Evolutionary conservation across 2,113 vertebrate genomes (phyloP), one percentile per base, ranked within the genome.

Genomic region (Camelus dromedarius): DNA sequence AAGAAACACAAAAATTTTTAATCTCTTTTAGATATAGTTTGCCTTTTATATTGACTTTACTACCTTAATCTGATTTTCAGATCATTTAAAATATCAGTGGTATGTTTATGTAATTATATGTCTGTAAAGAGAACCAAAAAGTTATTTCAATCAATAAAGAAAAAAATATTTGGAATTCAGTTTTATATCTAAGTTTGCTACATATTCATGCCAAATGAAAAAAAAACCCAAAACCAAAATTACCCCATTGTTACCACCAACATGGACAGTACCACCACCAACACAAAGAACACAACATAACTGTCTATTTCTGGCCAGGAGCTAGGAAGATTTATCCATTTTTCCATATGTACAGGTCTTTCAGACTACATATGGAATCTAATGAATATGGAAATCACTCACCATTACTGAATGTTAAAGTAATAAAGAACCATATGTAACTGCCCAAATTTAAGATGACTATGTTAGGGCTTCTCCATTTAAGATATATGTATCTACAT

Each of bases 321-420:
- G 81, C 72, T 87, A 97, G 83, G 62, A 96, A 94, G 80, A 97
- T 91, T 79, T 60, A 83, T 98, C 93, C 50, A 84, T 35, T 95
- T 97, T 98, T 97, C 77, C 93, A 72, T 85, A 93, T 95, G 67
- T 81, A 89, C 8, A 76, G 58, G 32, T 96, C 72, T 95, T 97
- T 97, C 64, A 84, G 26, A 91, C 81, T 92, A 56, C 88, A 64
- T 80, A 66, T 80, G 85, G 72, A 98, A 97, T 96, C 30, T 92
- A 93, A 97, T 97, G 89, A 93, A 81, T 97, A 97, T 97, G 91
- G 96, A 98, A 98, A 97, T 98, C 70, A 97, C 85, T 98, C 97
- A 92, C 54, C 96, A 97, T 95, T 83, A 98, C 90, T 97, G 91
- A 96, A 98, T 98, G 96, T 97, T 98, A 97, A 97, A 98, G 60